Base-by-base conservation (phyloP, 2,113 vertebrate species). In the Nerophis lumbriciformis region DNA sequence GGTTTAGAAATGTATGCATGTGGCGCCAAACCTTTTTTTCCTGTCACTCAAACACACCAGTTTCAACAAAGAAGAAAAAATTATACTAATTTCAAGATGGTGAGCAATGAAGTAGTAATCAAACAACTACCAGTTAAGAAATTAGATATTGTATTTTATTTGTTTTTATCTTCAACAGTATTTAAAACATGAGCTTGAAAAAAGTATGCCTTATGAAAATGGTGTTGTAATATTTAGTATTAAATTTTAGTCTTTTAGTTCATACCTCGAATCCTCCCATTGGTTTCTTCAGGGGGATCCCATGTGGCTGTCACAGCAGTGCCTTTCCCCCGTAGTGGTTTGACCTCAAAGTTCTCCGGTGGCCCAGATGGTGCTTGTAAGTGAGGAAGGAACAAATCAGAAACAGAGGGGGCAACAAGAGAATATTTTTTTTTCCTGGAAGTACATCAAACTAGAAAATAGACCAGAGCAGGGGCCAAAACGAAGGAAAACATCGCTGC, bases 261-360 rank as follows among this genome's bases (percentile, higher is more conserved):
- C 68, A 76, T 45, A 99, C 96, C 97, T 95, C 93, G 93, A 70
- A 98, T 92, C 81, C 90, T 93, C 50, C 95, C 97, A 80, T 95
- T 94, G 0, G 90, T 89, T 73, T 99, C 94, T 59, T 93, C 90
- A 59, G 97, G 92, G 9, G 91, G 89, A 50, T 99, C 94, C 97
- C 97, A 99, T 42, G 94, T 93, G 47, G 91, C 94, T 16, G 87
- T 92, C 62, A 96, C 94, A 50, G 93, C 93, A 0, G 94, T 95
- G 39, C 92, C 90, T 81, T 96, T 94, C 59, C 93, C 94, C 68
- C 91, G 87, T 9, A 97, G 78, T 1, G 94, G 93, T 85, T 92
- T 93, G 68, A 98, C 94, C 6, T 93, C 90, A 65, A 99, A 91
- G 88, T 96, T 96, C 83, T 97, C 95, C 44, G 97, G 97, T 61